Percentiles rank a stretch among this genome's conserved stretches.
phyloP scores from a whole-genome alignment of 2,797 vertebrate genomes.

The Microctenopoma lineatum region DNA sequence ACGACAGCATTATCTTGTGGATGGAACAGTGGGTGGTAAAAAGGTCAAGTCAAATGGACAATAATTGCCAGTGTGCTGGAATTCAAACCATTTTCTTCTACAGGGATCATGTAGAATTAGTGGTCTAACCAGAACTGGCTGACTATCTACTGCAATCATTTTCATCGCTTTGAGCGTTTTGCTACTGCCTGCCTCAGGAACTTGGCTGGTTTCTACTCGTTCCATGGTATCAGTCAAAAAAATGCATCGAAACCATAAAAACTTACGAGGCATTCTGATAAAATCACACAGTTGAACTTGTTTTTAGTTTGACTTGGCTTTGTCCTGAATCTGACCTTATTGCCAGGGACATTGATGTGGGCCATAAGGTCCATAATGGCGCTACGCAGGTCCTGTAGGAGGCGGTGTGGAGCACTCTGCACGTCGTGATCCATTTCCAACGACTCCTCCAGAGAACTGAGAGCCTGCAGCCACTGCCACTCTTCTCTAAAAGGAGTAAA shows the following conservation, averaged over 20 bases:
- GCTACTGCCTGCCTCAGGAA: conserved; percentile 42
- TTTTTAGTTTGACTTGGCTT: background rate
- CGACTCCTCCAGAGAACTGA: conserved; percentile 83
- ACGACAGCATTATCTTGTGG: conserved; percentile 1
- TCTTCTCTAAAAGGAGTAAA: conserved; percentile 85
- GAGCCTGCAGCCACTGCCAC: conserved; percentile 92
- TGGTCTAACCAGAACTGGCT: conserved; percentile 65
- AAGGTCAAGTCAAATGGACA: conserved; percentile 45
- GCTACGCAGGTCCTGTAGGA: conserved; percentile 87
- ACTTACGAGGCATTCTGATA: too few relatives aligned
- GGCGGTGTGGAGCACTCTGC: conserved; percentile 83
- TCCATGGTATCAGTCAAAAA: conserved; percentile 37
- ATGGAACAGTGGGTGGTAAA: conserved; percentile 41
- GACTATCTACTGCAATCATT: conserved; percentile 44
- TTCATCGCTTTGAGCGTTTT: conserved; percentile 38
- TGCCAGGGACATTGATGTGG: conserved; percentile 87
- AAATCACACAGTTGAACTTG: conserved; percentile 2
- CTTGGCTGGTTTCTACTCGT: conserved; percentile 36
- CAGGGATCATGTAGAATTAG: conserved; percentile 64
- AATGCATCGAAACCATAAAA: conserved; percentile 6
- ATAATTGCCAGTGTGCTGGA: conserved; percentile 55
- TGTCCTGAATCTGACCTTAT: conserved; percentile 83
- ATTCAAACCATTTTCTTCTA: conserved; percentile 57
- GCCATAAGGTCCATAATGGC: conserved; percentile 89
- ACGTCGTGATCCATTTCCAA: conserved; percentile 77